Conservation (phyloP, 2,797 vertebrate species). For the Paramormyrops hopkinsi region DNA sequence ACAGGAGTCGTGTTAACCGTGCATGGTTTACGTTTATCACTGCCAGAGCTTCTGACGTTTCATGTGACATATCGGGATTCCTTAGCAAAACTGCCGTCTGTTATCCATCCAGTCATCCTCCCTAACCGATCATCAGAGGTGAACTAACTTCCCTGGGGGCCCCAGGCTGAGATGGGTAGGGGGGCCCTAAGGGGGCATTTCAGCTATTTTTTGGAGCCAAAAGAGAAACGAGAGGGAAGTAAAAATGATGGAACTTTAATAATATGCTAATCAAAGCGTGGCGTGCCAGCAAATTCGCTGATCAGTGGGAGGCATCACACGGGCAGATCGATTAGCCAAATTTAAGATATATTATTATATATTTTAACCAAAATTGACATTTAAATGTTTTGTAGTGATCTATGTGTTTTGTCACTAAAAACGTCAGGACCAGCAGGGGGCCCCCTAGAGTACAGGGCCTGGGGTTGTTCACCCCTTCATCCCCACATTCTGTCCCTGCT, state of each 20-base stretch:
- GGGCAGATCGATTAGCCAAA: neutral
- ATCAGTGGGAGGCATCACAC: neutral
- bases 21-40: neutral
- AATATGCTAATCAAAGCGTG: neutral
- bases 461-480: neutral
- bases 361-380: neutral
- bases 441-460: neutral
- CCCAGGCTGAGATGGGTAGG: neutral
- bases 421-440: neutral
- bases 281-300: neutral
- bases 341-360: neutral
- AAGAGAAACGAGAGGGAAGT: neutral
- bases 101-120: neutral
- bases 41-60: neutral
- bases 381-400: neutral
- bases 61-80: neutral
- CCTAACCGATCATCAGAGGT: neutral
- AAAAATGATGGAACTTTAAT: neutral
- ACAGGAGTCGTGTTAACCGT: neutral
- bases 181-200: neutral
- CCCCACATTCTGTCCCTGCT: neutral
- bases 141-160: neutral
- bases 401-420: neutral
- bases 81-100: neutral
- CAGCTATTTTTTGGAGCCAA: neutral